Evolutionary conservation across 2,888 invertebrate species (phyloP).

Genomic region (Pristionchus exspectatus): DNA sequence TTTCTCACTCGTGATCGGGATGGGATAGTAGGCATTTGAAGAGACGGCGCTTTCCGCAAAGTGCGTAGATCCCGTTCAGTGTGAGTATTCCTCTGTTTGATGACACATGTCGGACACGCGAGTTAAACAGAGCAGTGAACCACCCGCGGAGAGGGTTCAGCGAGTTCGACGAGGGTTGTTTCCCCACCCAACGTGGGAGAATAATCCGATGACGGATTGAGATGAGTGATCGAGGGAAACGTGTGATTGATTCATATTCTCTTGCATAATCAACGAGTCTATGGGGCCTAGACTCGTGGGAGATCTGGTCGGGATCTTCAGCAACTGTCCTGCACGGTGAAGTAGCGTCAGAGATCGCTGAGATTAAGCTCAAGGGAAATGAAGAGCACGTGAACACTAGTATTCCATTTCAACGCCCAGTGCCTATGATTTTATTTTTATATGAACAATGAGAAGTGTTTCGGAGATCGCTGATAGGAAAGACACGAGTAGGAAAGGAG

Average conservation of each 20-base stretch:
- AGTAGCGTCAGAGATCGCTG: not conserved
- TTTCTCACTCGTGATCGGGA: not conserved
- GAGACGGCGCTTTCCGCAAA: not conserved
- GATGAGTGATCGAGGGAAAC: not conserved
- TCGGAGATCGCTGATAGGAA: no score
- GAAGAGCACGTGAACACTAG: not conserved
- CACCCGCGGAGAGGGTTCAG: constrained; percentile 1
- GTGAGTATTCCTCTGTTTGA: not conserved
- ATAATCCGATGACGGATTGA: not conserved
- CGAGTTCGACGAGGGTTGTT: not conserved
- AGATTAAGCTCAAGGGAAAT: no score
- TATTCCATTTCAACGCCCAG: no score
- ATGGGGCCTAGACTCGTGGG: not conserved
- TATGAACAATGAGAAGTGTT: no score
- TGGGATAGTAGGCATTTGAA: not conserved
- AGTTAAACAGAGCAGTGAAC: not conserved
- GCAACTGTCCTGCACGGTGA: not conserved
- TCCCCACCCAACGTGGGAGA: not conserved
- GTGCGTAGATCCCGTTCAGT: not conserved
- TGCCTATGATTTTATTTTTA: no score
- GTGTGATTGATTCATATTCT: not conserved
- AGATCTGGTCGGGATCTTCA: not conserved
- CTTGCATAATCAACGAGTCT: no score
- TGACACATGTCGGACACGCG: not conserved
- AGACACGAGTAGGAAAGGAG: no score